A percentile compares a stretch with the other conserved stretches of the same genome.
These are phyloP conservation scores for Amazona vittata DNA, from an alignment of 2,113 vertebrate species.

Conservation along the genomic window DNA sequence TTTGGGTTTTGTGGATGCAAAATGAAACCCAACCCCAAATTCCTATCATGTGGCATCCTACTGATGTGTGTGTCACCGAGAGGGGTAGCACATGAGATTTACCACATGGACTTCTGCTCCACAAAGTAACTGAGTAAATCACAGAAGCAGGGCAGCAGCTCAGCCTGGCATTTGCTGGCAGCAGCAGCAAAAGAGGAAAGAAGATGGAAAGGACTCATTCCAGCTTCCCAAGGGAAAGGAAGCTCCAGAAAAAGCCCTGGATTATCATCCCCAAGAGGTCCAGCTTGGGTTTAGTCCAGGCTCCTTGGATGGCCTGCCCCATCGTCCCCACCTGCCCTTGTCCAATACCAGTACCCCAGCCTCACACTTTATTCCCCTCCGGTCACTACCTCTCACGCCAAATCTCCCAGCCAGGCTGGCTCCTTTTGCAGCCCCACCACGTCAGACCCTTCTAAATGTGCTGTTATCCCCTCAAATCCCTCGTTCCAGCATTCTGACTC, in stretches of 20 bases:
- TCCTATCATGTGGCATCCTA: conserved; percentile 28
- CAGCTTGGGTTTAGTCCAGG: accelerated
- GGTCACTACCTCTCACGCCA: accelerated
- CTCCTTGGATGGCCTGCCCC: neutral
- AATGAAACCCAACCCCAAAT: neutral
- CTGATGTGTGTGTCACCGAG: neutral
- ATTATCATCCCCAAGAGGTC: neutral
- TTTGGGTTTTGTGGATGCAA: neutral
- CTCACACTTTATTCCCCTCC: neutral
- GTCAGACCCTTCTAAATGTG: neutral
- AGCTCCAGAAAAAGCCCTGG: neutral
- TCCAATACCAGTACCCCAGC: neutral
- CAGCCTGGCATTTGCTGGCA: neutral
- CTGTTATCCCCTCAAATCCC: neutral
- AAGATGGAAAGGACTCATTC: neutral
- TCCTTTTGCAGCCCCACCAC: neutral
- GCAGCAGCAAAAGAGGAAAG: neutral
- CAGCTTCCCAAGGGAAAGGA: neutral
- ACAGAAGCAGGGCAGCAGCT: neutral
- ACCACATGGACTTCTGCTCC: neutral
- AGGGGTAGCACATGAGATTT: neutral
- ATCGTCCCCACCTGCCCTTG: neutral
- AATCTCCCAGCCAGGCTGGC: neutral
- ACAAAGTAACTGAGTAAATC: neutral
- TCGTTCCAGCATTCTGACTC: neutral